Conservation (phyloP, 2,888 invertebrate species). For the Noctua janthina region DNA sequence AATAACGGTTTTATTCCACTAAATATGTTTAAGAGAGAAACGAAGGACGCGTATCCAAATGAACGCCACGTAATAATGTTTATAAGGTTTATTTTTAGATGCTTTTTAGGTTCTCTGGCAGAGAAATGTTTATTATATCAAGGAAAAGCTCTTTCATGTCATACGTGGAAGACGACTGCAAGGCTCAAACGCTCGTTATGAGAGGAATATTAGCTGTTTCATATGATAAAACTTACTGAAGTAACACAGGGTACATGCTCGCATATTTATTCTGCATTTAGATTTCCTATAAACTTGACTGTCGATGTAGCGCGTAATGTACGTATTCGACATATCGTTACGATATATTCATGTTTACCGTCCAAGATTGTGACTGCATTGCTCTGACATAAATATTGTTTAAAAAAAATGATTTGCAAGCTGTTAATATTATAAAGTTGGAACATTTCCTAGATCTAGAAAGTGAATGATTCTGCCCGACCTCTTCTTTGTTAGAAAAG, state of each 20-base stretch:
- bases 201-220: conserved; percentile 33
- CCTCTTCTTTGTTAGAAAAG: not conserved
- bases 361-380: conserved; percentile 16
- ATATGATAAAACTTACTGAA: conserved; percentile 46
- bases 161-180: conserved; percentile 18
- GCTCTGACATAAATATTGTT: not conserved
- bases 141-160: conserved; percentile 18
- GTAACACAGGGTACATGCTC: not conserved
- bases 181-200: conserved; percentile 23
- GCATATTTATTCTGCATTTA: conserved; percentile 17
- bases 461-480: not conserved
- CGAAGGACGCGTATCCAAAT: conserved; percentile 67
- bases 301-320: not conserved
- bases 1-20: conserved; percentile 64
- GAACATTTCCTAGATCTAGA: not conserved
- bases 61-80: conserved; percentile 71
- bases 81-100: conserved; percentile 56
- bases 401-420: not conserved
- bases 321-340: conserved; percentile 9
- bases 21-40: conserved; percentile 63
- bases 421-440: not conserved
- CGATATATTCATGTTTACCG: conserved; percentile 6
- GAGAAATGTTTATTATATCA: conserved; percentile 25
- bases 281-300: conserved; percentile 18
- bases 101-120: conserved; percentile 1